phyloP scores from a whole-genome alignment of 2,113 vertebrate species.

The Chionomys nivalis region DNA sequence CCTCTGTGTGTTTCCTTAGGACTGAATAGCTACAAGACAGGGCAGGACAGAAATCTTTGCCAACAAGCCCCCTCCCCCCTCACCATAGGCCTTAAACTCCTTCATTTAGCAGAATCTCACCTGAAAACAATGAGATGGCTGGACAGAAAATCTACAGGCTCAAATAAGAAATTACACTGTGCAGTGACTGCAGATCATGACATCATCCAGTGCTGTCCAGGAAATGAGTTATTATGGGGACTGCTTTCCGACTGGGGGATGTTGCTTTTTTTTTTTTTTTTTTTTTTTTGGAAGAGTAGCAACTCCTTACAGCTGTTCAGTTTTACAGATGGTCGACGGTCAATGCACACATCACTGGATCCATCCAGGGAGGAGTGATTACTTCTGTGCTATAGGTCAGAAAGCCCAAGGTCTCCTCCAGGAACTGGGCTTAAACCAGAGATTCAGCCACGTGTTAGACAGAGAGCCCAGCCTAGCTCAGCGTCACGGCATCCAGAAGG shows the following conservation, averaged over 20 bases:
- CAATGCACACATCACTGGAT: not conserved
- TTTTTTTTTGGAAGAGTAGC: not conserved
- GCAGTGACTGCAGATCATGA: not conserved
- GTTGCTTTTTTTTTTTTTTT: conserved; percentile 9
- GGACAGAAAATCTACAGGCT: not conserved
- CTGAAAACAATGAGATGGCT: not conserved
- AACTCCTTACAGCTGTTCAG: not conserved
- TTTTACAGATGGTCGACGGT: not conserved
- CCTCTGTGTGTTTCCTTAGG: too few relatives aligned
- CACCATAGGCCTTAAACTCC: not conserved
- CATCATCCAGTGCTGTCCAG: not conserved
- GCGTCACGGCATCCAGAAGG: fast-evolving
- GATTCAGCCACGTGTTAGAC: not conserved
- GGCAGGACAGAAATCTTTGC: too few relatives aligned
- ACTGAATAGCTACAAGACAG: too few relatives aligned
- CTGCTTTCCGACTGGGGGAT: not conserved
- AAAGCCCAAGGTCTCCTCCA: not conserved
- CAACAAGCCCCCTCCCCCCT: too few relatives aligned
- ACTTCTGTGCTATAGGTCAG: not conserved
- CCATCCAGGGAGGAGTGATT: not conserved
- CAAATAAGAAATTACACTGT: not conserved
- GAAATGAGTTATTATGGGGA: not conserved
- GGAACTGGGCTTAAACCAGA: not conserved
- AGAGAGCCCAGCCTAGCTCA: not conserved
- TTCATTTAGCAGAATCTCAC: not conserved